Base-by-base conservation (phyloP, 2,113 vertebrate genomes). In the Eulemur rufifrons region DNA sequence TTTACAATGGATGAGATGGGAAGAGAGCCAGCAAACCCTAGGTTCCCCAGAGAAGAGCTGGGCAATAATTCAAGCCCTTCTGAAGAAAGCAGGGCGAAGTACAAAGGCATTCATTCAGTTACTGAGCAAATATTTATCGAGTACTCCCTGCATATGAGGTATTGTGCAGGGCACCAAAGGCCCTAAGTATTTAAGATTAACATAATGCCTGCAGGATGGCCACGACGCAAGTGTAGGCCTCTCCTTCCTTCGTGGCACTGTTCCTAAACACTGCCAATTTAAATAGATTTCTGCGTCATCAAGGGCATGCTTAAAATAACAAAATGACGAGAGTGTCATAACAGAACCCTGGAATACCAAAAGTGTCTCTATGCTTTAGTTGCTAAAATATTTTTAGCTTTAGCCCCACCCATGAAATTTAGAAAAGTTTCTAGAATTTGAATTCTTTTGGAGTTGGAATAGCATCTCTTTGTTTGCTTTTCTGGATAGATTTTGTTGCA, bases 271-370 rank as follows among this genome's bases (percentile, higher is more conserved):
- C 42, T 89, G 93, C 17, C 86, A 64, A 66, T 74, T 93, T 89
- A 88, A 94, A 93, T 64, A 94, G 94, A 88, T 45, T 59, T 91
- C 86, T 96, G 71, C 37, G 0, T 96, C 93, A 94, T 34, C 82
- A 94, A 87, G 82, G 95, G 32, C 92, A 89, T 37, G 37, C 83
- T 93, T 80, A 94, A 96, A 97, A 97, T 88, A 97, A 84, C 32
- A 94, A 81, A 89, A 95, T 78, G 56, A 92, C 68, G 6, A 52
- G 39, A 61, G 52, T 76, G 76, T 80, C 90, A 63, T 86, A 91
- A 92, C 47, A 92, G 86, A 92, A 80, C 39, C 47, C 25, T 32
- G 37, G 59, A 66, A 88, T 68, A 73, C 63, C 56, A 74, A 76
- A 89, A 54, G 47, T 1, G 6, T 18, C 80, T 86, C 85, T 45